Evolutionary conservation across 53 echinoderm and acorn worm species (phyloP), one percentile per base, ranked within the genome.

Genomic region (Echinometra lucunter): DNA sequence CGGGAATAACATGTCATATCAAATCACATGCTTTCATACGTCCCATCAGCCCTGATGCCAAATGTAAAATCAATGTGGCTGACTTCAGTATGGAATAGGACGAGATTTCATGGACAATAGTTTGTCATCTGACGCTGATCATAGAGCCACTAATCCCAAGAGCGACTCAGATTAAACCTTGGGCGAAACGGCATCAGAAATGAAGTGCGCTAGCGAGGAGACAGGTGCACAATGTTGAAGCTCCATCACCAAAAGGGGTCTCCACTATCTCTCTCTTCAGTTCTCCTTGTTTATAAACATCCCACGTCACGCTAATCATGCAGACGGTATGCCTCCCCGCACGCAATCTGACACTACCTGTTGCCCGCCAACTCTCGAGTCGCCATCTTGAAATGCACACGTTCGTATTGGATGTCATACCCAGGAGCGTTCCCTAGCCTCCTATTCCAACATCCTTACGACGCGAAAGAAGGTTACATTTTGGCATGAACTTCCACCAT

Each of bases 321-420:
- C 60, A 90, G 90, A 90, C 90, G 60, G 88, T 49, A 28, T 88
- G 88, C 88, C 88, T 88, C 88, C 83, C 88, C 55, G 88, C 88
- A 56, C 88, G 88, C 88, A 90, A 90, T 90, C 60, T 37, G 90
- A 90, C 90, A 63, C 90, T 63, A 90, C 90, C 90, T 90, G 90
- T 90, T 90, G 90, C 90, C 90, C 58, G 63, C 90, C 90, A 90
- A 40, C 58, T 57, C 58, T 58, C 90, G 19, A 63, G 90, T 35
- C 90, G 90, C 90, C 90, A 90, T 60, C 63, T 90, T 90, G 90
- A 90, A 90, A 90, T 60, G 40, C 35, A 63, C 40, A 57, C 58
- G 37, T 57, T 34, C 58, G 58, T 90, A 90, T 90, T 90, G 66
- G 58, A 58, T 90, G 38, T 90, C 90, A 58, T 90, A 15, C 57